Base-by-base conservation (phyloP, 2,888 invertebrate species). In the Folsomia candida region DNA sequence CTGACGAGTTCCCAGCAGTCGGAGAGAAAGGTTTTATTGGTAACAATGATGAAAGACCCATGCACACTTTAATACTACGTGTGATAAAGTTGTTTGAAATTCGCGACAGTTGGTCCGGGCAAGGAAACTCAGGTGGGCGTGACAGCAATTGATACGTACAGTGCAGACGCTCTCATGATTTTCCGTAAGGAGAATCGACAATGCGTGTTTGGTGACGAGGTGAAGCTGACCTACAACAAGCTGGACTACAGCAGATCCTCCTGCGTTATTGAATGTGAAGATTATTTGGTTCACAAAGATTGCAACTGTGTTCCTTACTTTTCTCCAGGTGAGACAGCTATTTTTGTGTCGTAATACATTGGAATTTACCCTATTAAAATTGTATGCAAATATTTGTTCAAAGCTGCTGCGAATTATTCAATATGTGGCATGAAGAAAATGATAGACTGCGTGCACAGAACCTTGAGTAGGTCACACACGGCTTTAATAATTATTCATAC, bases 1-100 rank as follows among this genome's bases (percentile, higher is more conserved):
- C 79, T 18, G 80, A 80, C 51, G 78, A 79, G 51, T 80, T 80
- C 68, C 78, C 80, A 18, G 76, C 76, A 28, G 79, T 79, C 6
- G 76, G 77, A 0, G 79, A 80, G 58, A 72, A 74, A 51, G 78
- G 77, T 3, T 74, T 77, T 24, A 68, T 74, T 24, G 75, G 74
- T 22, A 62, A 51, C 4, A 2, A 60, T 25, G 20, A 3, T 20
- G 25, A n/a, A n/a, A n/a, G n/a, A n/a, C n/a, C n/a, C n/a, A n/a
- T n/a, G n/a, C n/a, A n/a, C n/a, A n/a, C n/a, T n/a, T 47, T 47
- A 47, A 47, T 11, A 47, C 18, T 9, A 11, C 47, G 18, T 47
- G 18, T 18, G 18, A 47, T 11, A 47, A 47, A 47, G 9, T 11
- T n/a, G 6, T 58, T 58, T 58, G 20, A 58, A 18, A 18, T 3